Evolutionary conservation across 2,113 vertebrate genomes (phyloP), one percentile per base, ranked within the genome.

Genomic region (Rhinoderma darwinii): DNA sequence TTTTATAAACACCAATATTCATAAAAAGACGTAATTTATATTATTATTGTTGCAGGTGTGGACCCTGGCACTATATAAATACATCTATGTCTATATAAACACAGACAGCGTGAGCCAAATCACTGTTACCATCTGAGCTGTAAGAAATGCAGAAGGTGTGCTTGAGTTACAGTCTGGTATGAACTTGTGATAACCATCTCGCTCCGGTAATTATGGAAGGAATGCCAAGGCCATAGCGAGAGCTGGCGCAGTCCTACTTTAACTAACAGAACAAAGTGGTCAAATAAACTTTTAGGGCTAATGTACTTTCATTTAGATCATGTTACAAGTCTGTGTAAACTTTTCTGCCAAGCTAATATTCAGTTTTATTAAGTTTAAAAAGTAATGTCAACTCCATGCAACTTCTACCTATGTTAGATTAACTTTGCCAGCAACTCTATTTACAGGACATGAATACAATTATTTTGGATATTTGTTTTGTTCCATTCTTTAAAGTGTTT

Each of bases 131-230:
- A 41, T 35, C 35, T 25, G 30, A 80, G 17, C 51, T 80, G 51
- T 9, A 35, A 80, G 77, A 59, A 39, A 59, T 79, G 27, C 20
- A 74, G 72, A 74, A 43, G 37, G 25, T 80, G 32, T 74, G 82
- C 82, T 54, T 51, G 82, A 73, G 18, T 66, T 66, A 37, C 59
- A 30, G 41, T 25, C 81, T 68, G 63, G 81, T 50, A 83, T 84
- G 68, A 74, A 25, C 18, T 37, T 84, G 66, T 74, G 82, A 84
- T 84, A 84, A 74, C 82, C 61, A 74, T 74, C 82, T 84, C 6
- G 15, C 39, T 51, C 66, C n/a, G 20, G 77, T 47, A 83, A 72
- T 73, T 73, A 74, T 27, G 27, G 25, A 50, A 54, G 50, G 68
- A 56, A 73, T 73, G 63, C 4, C 41, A 82, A 20, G 15, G 41